A percentile compares a stretch with the other conserved stretches of the same genome.
Conservation (phyloP, 2,113 vertebrate genomes). For the Calonectris borealis region DNA sequence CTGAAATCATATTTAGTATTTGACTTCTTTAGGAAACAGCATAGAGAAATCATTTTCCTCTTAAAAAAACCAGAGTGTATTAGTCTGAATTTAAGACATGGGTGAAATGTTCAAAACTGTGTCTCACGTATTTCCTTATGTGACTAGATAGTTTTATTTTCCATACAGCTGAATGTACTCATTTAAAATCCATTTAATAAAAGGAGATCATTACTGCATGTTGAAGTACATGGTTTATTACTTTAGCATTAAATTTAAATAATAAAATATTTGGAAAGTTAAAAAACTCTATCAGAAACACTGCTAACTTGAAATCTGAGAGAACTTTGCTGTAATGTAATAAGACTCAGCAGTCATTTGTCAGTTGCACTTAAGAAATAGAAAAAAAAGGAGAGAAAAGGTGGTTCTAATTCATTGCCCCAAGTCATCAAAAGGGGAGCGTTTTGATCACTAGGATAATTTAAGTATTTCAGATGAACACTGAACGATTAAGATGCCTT, state of each 20-base stretch:
- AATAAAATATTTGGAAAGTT: neutral
- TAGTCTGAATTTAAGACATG: neutral
- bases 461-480: neutral
- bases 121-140: neutral
- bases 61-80: neutral
- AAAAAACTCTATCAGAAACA: neutral
- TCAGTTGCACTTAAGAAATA: neutral
- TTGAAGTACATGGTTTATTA: neutral
- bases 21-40: neutral
- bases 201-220: neutral
- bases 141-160: neutral
- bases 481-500: neutral
- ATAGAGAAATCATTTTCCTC: neutral
- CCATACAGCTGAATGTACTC: neutral
- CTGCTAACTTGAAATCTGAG: neutral
- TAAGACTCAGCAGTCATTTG: neutral
- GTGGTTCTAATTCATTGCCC: neutral
- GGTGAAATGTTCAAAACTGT: neutral
- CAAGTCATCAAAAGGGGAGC: neutral
- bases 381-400: neutral
- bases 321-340: neutral
- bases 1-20: neutral
- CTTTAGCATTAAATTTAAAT: neutral
- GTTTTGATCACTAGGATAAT: neutral
- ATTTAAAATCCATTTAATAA: neutral